phyloP scores from a whole-genome alignment of 2,888 invertebrate species.

The Dinocampus coccinellae region DNA sequence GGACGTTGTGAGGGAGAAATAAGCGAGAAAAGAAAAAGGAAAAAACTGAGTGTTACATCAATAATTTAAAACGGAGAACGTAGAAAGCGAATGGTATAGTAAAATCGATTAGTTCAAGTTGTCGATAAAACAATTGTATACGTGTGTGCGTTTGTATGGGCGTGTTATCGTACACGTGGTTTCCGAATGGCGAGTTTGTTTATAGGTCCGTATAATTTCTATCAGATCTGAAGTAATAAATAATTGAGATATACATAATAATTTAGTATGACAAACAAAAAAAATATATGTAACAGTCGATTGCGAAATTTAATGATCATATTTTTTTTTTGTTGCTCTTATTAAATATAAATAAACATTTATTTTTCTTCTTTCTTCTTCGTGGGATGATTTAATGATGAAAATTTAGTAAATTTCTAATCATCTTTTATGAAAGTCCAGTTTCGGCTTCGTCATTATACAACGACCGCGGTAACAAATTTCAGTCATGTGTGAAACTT shows the following conservation, averaged over 20 bases:
- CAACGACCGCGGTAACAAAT: slow-evolving; percentile 90
- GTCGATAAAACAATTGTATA: not conserved
- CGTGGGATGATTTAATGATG: not conserved
- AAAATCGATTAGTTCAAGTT: slow-evolving; percentile 18
- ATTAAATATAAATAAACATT: not conserved
- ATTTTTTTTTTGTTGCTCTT: too few relatives aligned
- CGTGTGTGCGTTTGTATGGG: not conserved
- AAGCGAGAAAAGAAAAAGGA: not conserved
- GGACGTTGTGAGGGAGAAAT: not conserved
- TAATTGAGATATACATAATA: not conserved
- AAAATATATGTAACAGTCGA: not conserved
- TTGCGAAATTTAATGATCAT: not conserved
- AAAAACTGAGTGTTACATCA: not conserved
- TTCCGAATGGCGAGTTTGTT: not conserved
- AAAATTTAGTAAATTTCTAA: slow-evolving; percentile 15
- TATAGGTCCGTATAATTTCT: not conserved
- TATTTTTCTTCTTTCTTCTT: not conserved
- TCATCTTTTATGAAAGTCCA: slow-evolving; percentile 59
- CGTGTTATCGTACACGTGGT: not conserved
- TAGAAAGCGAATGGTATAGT: not conserved
- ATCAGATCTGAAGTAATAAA: not conserved
- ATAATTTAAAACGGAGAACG: not conserved
- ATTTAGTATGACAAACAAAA: not conserved
- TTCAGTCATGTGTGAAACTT: slow-evolving; percentile 88
- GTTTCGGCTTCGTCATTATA: slow-evolving; percentile 73